Conservation (phyloP, 1,140 invertebrate genomes). For the Euwallacea fornicatus region DNA sequence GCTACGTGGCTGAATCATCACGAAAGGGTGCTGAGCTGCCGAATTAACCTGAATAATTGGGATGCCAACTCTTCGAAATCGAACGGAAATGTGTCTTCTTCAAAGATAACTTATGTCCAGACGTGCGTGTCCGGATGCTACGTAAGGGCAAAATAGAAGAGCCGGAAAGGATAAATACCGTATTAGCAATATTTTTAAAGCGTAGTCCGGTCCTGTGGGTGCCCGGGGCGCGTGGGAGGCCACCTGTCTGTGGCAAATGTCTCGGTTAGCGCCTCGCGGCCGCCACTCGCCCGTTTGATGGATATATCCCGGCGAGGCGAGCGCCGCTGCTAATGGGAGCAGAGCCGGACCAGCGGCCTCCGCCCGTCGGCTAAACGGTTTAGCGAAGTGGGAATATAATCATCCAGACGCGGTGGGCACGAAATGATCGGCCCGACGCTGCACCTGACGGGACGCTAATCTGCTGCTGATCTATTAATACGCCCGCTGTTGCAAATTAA, state of each 20-base stretch:
- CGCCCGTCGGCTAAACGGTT: constrained; percentile 25
- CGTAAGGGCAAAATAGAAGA: too few relatives aligned
- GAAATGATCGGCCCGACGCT: constrained; percentile 8
- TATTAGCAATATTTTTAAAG: too few relatives aligned
- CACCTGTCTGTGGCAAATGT: constrained; percentile 53
- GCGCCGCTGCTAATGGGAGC: constrained; percentile 26
- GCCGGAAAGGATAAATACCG: too few relatives aligned
- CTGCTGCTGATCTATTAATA: constrained; percentile 12
- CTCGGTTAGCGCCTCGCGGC: constrained; percentile 46
- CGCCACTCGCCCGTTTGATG: constrained; percentile 35
- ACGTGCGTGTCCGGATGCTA: too few relatives aligned
- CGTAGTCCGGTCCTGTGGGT: constrained; percentile 8
- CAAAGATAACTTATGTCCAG: too few relatives aligned
- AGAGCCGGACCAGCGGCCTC: constrained; percentile 6
- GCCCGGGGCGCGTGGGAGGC: constrained; percentile 46
- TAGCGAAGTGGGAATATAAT: constrained; percentile 6
- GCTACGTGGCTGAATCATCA: too few relatives aligned
- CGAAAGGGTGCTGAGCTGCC: too few relatives aligned
- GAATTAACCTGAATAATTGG: too few relatives aligned
- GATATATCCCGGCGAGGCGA: constrained; percentile 31
- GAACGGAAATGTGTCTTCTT: too few relatives aligned
- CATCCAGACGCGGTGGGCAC: background rate
- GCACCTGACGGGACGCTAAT: constrained; percentile 4
- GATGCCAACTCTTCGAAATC: too few relatives aligned
- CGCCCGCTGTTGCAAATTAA: background rate